Conservation (phyloP, 92 coral and sea anemone genomes). For the Montipora capitata region DNA sequence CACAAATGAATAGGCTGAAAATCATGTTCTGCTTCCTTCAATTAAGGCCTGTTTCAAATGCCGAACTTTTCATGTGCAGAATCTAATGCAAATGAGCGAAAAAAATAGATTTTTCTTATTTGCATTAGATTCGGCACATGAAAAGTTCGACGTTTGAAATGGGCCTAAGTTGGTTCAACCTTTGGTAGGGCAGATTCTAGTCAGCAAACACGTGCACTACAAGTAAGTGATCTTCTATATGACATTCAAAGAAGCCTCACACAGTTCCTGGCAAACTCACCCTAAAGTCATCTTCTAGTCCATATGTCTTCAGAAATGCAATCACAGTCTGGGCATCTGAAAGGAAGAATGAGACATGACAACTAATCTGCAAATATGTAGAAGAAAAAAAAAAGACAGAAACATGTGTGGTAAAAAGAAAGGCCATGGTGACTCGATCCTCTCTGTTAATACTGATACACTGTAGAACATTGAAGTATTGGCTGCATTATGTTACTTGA, state of each 20-base stretch:
- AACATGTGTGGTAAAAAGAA: neutral
- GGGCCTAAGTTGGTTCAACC: neutral
- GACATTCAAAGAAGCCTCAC: too few species aligned
- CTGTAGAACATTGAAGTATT: too few species aligned
- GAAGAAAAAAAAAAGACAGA: neutral
- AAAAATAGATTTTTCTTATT: neutral
- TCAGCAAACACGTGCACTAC: too few species aligned
- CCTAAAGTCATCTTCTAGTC: constrained; percentile 85
- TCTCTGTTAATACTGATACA: neutral
- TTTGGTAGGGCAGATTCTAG: too few species aligned
- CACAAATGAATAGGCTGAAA: too few species aligned
- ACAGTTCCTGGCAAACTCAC: constrained; percentile 13
- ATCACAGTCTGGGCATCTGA: constrained; percentile 94
- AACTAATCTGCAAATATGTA: neutral
- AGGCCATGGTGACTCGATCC: too few species aligned
- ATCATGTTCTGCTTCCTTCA: too few species aligned
- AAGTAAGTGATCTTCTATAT: too few species aligned
- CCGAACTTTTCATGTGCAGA: too few species aligned
- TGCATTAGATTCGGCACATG: constrained; percentile 4
- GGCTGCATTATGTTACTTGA: neutral
- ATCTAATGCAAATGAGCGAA: constrained; percentile 67
- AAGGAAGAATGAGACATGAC: neutral
- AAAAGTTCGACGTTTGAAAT: neutral
- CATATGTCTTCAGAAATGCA: constrained; percentile 88
- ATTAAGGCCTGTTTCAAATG: too few species aligned